These are phyloP conservation scores for Bufo gargarizans DNA, from an alignment of 2,113 vertebrate species.

Conservation along the genomic window DNA sequence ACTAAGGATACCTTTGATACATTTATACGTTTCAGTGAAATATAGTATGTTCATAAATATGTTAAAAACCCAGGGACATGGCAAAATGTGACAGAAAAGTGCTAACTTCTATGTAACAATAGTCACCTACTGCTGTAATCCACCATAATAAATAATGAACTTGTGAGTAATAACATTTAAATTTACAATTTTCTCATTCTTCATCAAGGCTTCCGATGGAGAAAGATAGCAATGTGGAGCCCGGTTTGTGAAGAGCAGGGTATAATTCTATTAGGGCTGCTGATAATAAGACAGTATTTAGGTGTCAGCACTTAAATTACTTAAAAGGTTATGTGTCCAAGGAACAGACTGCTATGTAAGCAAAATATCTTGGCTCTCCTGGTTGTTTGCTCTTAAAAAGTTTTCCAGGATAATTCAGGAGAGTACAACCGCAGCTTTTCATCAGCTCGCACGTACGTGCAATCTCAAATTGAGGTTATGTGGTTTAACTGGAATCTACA, in stretches of 20 bases:
- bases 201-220: neutral
- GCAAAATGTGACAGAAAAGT: neutral
- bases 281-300: slow-evolving; percentile 56
- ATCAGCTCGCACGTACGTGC: slow-evolving; percentile 11
- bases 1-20: neutral
- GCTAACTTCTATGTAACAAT: neutral
- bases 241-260: slow-evolving; percentile 23
- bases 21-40: neutral
- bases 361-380: slow-evolving; percentile 54
- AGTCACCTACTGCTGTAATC: neutral
- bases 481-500: neutral
- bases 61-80: neutral
- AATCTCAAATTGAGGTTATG: slow-evolving; percentile 25
- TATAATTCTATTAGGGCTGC: slow-evolving; percentile 47
- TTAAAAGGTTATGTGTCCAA: slow-evolving; percentile 56
- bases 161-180: neutral
- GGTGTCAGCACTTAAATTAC: slow-evolving; percentile 56
- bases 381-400: slow-evolving; percentile 52
- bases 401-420: slow-evolving; percentile 47
- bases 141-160: neutral
- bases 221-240: slow-evolving; percentile 20
- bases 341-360: slow-evolving; percentile 53
- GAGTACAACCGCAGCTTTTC: slow-evolving; percentile 32
- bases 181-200: neutral
- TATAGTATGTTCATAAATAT: neutral